Conservation (phyloP, 2,888 invertebrate species). For the Drosophila melanosoma region DNA sequence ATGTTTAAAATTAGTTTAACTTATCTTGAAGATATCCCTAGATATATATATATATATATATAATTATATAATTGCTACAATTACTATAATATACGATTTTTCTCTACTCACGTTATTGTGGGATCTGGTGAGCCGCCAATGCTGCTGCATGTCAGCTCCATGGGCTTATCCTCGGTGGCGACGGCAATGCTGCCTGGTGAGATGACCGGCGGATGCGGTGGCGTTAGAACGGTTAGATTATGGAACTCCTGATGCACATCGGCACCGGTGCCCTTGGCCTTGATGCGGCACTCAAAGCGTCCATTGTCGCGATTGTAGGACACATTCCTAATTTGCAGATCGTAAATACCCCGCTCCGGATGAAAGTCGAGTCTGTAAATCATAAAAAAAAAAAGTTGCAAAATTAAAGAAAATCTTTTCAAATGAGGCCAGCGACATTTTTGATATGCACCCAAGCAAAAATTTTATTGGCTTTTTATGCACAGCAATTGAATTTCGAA, state of each 20-base stretch:
- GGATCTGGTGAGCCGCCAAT: slow-evolving; percentile 96
- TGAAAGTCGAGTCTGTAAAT: slow-evolving; percentile 90
- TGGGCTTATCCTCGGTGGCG: slow-evolving; percentile 92
- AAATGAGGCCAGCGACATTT: neutral
- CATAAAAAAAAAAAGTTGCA: slow-evolving; percentile 45
- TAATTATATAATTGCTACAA: neutral
- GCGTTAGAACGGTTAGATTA: slow-evolving; percentile 93
- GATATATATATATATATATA: neutral
- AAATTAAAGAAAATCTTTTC: slow-evolving; percentile 1
- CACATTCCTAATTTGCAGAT: slow-evolving; percentile 94
- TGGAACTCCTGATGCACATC: slow-evolving; percentile 94
- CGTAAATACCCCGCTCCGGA: slow-evolving; percentile 93
- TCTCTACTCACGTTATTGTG: slow-evolving; percentile 88
- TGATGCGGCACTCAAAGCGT: slow-evolving; percentile 95
- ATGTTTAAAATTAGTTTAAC: neutral
- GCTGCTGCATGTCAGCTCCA: slow-evolving; percentile 92
- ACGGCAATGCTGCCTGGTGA: slow-evolving; percentile 91
- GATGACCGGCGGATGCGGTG: slow-evolving; percentile 92
- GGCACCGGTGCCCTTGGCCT: slow-evolving; percentile 92
- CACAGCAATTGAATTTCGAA: slow-evolving; percentile 33
- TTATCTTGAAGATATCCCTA: neutral
- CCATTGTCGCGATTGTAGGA: slow-evolving; percentile 96
- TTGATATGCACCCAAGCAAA: neutral
- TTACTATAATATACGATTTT: neutral
- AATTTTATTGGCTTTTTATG: neutral